These are phyloP conservation scores for Characodon lateralis DNA, from an alignment of 2,797 vertebrate species.

Conservation along the genomic window DNA sequence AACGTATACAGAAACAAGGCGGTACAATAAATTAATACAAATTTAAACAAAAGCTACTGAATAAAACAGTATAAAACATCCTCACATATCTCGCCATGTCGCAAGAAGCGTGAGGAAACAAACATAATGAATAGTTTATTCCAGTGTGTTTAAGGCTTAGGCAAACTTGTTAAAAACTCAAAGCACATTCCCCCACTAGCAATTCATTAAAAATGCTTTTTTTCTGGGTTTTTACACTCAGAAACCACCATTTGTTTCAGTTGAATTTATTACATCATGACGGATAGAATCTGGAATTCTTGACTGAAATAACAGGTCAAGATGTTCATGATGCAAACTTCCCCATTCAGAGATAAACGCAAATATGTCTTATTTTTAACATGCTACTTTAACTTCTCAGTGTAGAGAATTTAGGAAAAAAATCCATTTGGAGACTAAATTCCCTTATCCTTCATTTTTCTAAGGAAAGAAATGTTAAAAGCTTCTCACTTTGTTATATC, in stretches of 20 bases:
- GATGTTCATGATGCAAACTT: slow-evolving; percentile 11
- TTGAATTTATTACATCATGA: neutral
- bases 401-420: slow-evolving; percentile 31
- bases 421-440: slow-evolving; percentile 8
- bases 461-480: slow-evolving; percentile 73
- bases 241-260: neutral
- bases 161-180: too few relatives aligned
- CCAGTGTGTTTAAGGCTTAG: neutral
- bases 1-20: neutral
- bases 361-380: neutral
- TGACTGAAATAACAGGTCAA: neutral
- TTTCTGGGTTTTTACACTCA: neutral
- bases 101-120: too few relatives aligned
- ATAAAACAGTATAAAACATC: neutral
- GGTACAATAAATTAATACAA: neutral
- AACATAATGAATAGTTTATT: neutral
- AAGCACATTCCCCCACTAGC: too few relatives aligned
- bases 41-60: neutral
- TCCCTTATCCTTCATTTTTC: slow-evolving; percentile 44
- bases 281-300: neutral
- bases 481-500: slow-evolving; percentile 82
- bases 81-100: too few relatives aligned
- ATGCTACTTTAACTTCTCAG: slow-evolving; percentile 14
- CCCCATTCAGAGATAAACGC: neutral
- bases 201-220: neutral